phyloP scores from a whole-genome alignment of 2,113 vertebrate species.

The Tapirus terrestris region DNA sequence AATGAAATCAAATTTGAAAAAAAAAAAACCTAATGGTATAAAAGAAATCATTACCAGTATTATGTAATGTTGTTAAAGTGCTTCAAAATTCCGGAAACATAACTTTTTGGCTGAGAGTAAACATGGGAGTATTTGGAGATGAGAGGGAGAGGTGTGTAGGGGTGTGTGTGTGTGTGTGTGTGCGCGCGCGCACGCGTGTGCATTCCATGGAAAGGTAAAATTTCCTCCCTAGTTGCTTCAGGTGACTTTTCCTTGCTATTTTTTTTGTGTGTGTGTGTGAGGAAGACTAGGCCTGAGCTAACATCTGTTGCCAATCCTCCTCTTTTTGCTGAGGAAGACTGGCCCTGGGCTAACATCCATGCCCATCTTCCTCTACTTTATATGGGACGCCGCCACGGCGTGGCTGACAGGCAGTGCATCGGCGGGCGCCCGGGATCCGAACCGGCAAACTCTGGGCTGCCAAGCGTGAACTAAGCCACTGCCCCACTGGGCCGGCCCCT shows the following conservation, averaged over 20 bases:
- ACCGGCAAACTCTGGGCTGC: no score
- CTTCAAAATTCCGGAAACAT: slow-evolving; percentile 30
- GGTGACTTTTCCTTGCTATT: slow-evolving; percentile 44
- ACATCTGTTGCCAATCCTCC: no score
- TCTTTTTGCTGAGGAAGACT: no score
- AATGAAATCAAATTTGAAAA: slow-evolving; percentile 16
- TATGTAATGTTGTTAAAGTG: not conserved
- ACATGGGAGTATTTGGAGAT: not conserved
- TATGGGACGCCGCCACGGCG: no score
- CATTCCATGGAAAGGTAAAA: not conserved
- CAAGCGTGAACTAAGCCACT: no score
- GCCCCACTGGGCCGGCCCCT: not conserved
- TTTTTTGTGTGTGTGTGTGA: no score
- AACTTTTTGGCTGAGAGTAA: not conserved
- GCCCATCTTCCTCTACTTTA: no score
- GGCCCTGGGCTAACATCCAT: no score
- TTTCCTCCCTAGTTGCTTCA: not conserved
- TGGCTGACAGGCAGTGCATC: no score
- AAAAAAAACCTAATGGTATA: not conserved
- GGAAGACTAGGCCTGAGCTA: no score
- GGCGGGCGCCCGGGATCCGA: no score
- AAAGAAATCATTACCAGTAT: slow-evolving; percentile 24
- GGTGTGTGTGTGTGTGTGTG: not conserved
- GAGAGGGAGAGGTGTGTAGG: not conserved
- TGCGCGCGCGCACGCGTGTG: not conserved